Percentiles rank a stretch among this genome's conserved stretches.
Conservation (phyloP, 2,113 vertebrate species). For the Ceyx cyanopectus region DNA sequence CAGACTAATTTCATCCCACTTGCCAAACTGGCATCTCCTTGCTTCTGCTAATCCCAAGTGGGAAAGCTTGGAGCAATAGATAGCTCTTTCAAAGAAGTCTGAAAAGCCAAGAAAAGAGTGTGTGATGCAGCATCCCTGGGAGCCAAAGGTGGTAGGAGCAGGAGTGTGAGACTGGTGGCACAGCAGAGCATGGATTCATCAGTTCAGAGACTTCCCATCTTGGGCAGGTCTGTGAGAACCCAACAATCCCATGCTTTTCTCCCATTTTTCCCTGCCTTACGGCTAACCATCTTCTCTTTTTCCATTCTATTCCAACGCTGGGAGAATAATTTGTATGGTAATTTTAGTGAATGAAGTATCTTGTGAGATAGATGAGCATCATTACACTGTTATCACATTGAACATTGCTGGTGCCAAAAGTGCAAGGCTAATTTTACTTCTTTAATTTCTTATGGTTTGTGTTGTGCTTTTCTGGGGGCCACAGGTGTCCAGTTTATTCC, state of each 20-base stretch:
- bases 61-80: not conserved
- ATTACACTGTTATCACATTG: slow-evolving; percentile 4
- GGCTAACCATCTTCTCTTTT: not conserved
- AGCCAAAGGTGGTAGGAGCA: not conserved
- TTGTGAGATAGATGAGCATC: slow-evolving; percentile 1
- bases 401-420: slow-evolving; percentile 2
- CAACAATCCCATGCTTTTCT: not conserved
- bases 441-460: not conserved
- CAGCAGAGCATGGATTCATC: rapidly evolving
- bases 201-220: not conserved
- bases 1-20: not conserved
- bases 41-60: not conserved
- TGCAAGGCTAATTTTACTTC: slow-evolving; percentile 14
- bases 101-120: not conserved
- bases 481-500: not conserved
- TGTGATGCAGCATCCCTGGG: not conserved
- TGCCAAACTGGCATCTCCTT: not conserved
- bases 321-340: slow-evolving; percentile 33
- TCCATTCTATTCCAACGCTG: not conserved
- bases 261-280: not conserved
- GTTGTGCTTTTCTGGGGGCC: not conserved
- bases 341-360: slow-evolving; percentile 31
- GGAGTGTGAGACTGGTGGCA: not conserved
- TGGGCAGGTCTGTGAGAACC: not conserved
- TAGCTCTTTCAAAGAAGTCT: not conserved